These are phyloP conservation scores for Drosophila repleta DNA, from an alignment of 1,140 invertebrate species.

Conservation along the genomic window DNA sequence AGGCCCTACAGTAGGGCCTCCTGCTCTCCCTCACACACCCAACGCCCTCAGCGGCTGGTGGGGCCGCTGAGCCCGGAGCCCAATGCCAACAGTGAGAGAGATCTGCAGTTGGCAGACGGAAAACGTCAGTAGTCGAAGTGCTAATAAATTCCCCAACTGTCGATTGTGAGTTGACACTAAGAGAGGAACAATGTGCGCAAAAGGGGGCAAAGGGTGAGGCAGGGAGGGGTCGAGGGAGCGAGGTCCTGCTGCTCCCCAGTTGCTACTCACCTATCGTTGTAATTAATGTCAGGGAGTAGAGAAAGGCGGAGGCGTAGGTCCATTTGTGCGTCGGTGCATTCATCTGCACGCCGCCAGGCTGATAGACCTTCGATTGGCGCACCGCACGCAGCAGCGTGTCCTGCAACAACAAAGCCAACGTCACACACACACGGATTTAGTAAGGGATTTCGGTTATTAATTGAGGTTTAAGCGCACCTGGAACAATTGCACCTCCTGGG, in stretches of 20 bases:
- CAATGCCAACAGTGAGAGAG: not conserved
- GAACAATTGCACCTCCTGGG: slow-evolving; percentile 93
- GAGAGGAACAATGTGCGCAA: not conserved
- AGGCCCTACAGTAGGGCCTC: not conserved
- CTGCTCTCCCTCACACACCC: not conserved
- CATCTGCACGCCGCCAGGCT: slow-evolving; percentile 81
- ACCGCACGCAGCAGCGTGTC: slow-evolving; percentile 84
- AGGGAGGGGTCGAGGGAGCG: not conserved
- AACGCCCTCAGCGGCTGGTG: not conserved
- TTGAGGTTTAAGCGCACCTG: slow-evolving; percentile 86
- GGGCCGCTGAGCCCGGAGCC: not conserved
- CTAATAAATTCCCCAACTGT: slow-evolving; percentile 69
- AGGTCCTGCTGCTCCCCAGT: not conserved
- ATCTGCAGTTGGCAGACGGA: slow-evolving; percentile 64
- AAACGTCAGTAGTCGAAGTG: slow-evolving; percentile 61
- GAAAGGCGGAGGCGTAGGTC: slow-evolving; percentile 95
- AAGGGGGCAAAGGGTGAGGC: not conserved
- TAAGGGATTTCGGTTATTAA: not conserved
- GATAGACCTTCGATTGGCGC: slow-evolving; percentile 79
- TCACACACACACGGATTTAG: slow-evolving; percentile 3
- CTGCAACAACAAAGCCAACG: slow-evolving; percentile 42
- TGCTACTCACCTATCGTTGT: slow-evolving; percentile 95
- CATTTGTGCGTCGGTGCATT: slow-evolving; percentile 88
- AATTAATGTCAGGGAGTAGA: slow-evolving; percentile 97
- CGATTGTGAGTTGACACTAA: not conserved